Evolutionary conservation across 2,113 vertebrate genomes (phyloP).

Genomic region (Eonycteris spelaea): DNA sequence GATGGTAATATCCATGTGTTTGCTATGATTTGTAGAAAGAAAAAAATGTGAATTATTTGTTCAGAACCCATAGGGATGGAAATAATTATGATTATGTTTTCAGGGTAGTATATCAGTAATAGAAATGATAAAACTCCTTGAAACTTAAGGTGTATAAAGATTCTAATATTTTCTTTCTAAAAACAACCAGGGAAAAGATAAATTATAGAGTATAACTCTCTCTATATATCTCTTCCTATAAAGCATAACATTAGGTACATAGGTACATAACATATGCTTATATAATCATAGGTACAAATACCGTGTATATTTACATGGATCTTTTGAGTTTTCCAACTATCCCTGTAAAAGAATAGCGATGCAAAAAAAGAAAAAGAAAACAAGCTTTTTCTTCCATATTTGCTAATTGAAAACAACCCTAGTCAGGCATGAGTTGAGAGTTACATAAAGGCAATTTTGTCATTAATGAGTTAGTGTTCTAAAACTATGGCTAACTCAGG

Average conservation of each 20-base stretch:
- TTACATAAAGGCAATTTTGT: conserved; percentile 37
- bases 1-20: not conserved
- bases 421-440: not conserved
- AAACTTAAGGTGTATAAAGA: not conserved
- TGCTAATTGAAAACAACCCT: conserved; percentile 45
- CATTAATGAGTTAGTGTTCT: conserved; percentile 52
- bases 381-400: not conserved
- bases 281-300: not conserved
- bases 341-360: not conserved
- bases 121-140: not conserved
- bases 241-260: too few relatives aligned
- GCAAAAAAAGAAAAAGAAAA: not conserved
- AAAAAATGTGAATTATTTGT: not conserved
- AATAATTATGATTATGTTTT: not conserved
- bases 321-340: not conserved
- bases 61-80: not conserved
- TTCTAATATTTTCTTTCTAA: conserved; percentile 7
- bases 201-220: not conserved
- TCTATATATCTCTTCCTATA: not conserved
- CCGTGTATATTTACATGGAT: not conserved
- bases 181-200: not conserved
- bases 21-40: not conserved
- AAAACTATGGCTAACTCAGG: conserved; percentile 14
- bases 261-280: too few relatives aligned
- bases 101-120: not conserved